phyloP scores from a whole-genome alignment of 2,113 vertebrate species.

The Chinchilla lanigera region DNA sequence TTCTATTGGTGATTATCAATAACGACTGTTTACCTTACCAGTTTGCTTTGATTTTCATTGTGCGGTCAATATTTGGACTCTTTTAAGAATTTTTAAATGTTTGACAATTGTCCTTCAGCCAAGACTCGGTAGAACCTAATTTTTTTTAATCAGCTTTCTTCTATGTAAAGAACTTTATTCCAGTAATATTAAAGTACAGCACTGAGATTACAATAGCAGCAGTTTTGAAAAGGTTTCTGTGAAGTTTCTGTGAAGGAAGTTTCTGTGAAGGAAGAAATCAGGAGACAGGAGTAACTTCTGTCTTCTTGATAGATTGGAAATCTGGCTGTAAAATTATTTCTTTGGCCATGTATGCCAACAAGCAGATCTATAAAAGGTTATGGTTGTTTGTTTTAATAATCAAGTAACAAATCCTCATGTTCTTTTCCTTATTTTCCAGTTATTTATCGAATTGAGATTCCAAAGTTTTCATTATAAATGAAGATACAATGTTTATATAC shows the following conservation, averaged over 20 bases:
- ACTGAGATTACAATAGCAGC: background rate
- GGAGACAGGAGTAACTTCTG: background rate
- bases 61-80: background rate
- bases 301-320: conserved; percentile 19
- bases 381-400: conserved; percentile 34
- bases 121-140: background rate
- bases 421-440: background rate
- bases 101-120: background rate
- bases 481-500: background rate
- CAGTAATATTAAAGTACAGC: background rate
- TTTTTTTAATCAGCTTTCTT: conserved; percentile 9
- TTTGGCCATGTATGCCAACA: background rate
- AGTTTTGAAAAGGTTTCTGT: background rate
- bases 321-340: background rate
- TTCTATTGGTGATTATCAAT: background rate
- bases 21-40: conserved; percentile 8
- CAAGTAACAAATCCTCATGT: background rate
- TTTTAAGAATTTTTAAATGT: background rate
- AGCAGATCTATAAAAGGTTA: background rate
- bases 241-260: background rate
- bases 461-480: background rate
- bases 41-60: conserved; percentile 12
- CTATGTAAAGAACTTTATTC: background rate
- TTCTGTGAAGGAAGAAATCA: background rate
- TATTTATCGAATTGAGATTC: background rate